Percentiles rank a stretch among this genome's conserved stretches.
Evolutionary conservation across 2,797 vertebrate species (phyloP).

Genomic region (Trichosurus vulpecula): DNA sequence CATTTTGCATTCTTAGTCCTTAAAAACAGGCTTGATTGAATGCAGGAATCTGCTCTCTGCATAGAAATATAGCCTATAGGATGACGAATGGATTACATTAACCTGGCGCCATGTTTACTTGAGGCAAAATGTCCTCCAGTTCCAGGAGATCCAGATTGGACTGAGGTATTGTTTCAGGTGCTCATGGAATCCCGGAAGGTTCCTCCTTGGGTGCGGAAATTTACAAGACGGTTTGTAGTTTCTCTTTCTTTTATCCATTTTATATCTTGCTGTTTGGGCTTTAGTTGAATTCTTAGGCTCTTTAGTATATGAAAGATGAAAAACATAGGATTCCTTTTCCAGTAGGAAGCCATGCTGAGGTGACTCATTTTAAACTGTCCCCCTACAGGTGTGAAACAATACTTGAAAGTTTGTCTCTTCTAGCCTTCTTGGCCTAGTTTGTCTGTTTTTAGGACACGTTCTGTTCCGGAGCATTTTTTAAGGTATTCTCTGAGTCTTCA

Average conservation of each 20-base stretch:
- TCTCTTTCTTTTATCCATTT: not conserved
- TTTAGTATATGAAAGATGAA: not conserved
- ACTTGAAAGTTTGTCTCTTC: not conserved
- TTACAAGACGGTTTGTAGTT: constrained; percentile 25
- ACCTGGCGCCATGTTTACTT: constrained; percentile 12
- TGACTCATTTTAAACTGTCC: not conserved
- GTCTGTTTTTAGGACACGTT: not conserved
- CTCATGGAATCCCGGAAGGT: constrained; percentile 11
- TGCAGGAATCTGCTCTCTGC: constrained; percentile 38
- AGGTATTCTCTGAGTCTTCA: not conserved
- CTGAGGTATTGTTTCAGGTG: constrained; percentile 19
- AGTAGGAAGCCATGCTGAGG: not conserved
- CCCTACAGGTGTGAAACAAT: not conserved
- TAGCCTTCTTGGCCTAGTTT: not conserved
- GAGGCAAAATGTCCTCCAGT: constrained; percentile 23
- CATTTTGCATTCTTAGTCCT: not conserved
- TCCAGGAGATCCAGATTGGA: constrained; percentile 20
- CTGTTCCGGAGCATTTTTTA: not conserved
- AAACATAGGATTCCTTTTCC: not conserved
- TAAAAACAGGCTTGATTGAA: not conserved
- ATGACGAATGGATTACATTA: constrained; percentile 27
- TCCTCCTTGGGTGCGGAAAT: not conserved
- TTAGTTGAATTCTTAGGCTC: not conserved
- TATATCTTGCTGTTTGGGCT: not conserved
- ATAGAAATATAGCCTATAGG: constrained; percentile 30